Conservation (phyloP, 2,888 invertebrate species). For the Cryptophagus acutangulus region DNA sequence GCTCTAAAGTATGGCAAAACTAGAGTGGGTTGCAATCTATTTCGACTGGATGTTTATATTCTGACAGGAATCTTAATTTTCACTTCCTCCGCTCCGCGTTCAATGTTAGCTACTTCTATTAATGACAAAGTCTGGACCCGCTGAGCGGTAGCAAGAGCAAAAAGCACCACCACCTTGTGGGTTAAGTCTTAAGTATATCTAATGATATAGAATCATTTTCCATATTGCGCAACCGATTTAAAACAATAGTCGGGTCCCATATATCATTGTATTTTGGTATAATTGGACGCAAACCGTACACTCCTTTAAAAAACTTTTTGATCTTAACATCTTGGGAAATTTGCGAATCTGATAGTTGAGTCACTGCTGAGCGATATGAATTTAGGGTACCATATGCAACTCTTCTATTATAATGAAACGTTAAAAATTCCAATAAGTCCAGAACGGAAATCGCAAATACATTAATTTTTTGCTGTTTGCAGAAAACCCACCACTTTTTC, state of each 20-base stretch:
- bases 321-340: neutral
- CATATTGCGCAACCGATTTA: too few species aligned
- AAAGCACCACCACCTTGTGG: neutral
- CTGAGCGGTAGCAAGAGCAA: conserved; percentile 2
- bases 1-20: neutral
- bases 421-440: too few species aligned
- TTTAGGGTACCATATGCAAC: too few species aligned
- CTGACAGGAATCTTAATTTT: neutral
- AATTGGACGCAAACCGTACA: neutral
- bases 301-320: neutral
- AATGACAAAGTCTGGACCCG: too few species aligned
- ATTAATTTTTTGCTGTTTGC: too few species aligned
- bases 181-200: neutral
- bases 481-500: too few species aligned
- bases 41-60: neutral
- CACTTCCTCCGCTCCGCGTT: neutral
- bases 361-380: too few species aligned
- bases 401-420: too few species aligned
- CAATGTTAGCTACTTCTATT: neutral
- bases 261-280: neutral
- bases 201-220: too few species aligned
- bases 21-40: neutral
- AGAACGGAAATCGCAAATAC: too few species aligned
- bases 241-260: conserved; percentile 1
- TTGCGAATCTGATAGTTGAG: too few species aligned